phyloP scores from a whole-genome alignment of 2,888 invertebrate genomes.

The Pandemis cinnamomeana region DNA sequence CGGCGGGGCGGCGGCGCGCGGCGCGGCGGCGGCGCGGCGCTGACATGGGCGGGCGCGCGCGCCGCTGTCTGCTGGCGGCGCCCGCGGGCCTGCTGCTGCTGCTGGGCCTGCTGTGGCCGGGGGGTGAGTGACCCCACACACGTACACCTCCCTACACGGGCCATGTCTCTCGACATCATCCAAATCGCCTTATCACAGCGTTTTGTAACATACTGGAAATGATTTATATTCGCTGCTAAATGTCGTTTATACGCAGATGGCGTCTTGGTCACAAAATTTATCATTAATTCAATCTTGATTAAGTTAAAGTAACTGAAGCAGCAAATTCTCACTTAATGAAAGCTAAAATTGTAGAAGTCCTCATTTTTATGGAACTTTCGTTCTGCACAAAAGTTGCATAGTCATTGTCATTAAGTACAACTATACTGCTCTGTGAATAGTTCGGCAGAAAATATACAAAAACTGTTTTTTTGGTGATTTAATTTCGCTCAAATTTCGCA shows the following conservation, averaged over 20 bases:
- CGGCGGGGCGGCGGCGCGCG: constrained; percentile 74
- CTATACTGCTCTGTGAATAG: too few relatives aligned
- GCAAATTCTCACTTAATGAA: background rate
- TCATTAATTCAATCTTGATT: too few relatives aligned
- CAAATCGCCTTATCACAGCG: background rate
- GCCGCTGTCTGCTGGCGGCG: constrained; percentile 83
- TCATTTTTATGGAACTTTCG: too few relatives aligned
- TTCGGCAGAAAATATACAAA: too few relatives aligned
- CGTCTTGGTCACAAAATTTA: background rate
- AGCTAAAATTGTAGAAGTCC: too few relatives aligned
- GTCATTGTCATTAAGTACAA: too few relatives aligned
- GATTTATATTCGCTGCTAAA: background rate
- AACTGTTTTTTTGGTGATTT: too few relatives aligned
- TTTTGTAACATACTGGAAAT: background rate
- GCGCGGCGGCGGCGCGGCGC: constrained; percentile 78
- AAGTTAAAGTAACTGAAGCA: too few relatives aligned
- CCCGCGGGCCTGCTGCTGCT: constrained; percentile 83
- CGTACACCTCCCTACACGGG: background rate
- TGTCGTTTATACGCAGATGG: background rate
- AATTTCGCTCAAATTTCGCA: too few relatives aligned
- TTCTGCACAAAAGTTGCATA: too few relatives aligned
- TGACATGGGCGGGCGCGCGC: constrained; percentile 83
- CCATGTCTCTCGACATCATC: background rate
- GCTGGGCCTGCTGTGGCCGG: constrained; percentile 81
- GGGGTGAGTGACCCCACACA: constrained; percentile 63